phyloP scores from a whole-genome alignment of 2,113 vertebrate species.

The Tamias sibiricus region DNA sequence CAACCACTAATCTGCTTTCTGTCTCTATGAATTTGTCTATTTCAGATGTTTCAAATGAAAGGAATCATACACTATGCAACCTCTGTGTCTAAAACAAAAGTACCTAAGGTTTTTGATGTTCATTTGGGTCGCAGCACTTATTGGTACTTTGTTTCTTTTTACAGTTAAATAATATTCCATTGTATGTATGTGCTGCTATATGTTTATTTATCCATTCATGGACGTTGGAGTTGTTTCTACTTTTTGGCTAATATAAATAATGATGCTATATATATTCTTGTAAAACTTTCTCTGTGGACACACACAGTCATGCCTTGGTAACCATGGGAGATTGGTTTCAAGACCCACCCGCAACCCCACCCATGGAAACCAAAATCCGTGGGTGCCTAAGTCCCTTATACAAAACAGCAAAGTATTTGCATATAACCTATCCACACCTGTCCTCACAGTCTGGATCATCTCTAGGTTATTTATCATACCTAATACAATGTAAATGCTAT shows the following conservation, averaged over 20 bases:
- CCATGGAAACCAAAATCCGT: background rate
- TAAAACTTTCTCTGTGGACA: background rate
- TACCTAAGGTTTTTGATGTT: background rate
- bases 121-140: background rate
- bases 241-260: conserved; percentile 2
- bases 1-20: background rate
- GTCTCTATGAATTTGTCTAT: background rate
- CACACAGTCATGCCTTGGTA: background rate
- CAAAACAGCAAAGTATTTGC: background rate
- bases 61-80: background rate
- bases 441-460: background rate
- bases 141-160: background rate
- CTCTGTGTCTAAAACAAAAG: background rate
- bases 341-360: background rate
- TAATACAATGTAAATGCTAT: background rate
- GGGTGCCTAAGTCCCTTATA: background rate
- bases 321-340: background rate
- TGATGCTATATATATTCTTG: background rate
- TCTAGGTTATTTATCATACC: background rate
- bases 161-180: background rate
- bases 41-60: background rate
- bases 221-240: background rate
- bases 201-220: background rate
- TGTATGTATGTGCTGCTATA: background rate
- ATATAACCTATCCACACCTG: background rate